A percentile compares a stretch with the other conserved stretches of the same genome.
Conservation (phyloP, 2,888 invertebrate species). For the Monochamus alternatus region DNA sequence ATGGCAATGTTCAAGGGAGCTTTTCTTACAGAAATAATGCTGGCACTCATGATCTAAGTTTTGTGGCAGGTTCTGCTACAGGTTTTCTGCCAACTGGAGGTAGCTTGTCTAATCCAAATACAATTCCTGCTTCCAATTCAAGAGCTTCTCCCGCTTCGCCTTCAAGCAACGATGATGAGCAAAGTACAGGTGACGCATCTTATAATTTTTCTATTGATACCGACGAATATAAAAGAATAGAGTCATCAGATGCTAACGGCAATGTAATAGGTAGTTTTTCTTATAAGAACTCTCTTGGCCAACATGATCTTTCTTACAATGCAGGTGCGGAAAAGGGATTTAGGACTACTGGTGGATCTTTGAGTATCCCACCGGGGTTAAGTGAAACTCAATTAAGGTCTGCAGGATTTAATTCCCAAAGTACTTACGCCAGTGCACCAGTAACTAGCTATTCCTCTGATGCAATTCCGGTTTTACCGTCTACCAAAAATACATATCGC, state of each 20-base stretch:
- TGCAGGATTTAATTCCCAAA: slow-evolving; percentile 4
- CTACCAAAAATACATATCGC: slow-evolving; percentile 6
- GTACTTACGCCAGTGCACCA: neutral
- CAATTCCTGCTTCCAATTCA: neutral
- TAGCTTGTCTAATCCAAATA: slow-evolving; percentile 59
- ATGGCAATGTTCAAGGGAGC: slow-evolving; percentile 59
- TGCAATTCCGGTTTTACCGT: neutral
- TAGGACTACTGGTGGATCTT: slow-evolving; percentile 64
- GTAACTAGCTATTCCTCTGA: neutral
- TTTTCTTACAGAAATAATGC: slow-evolving; percentile 57
- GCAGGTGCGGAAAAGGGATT: slow-evolving; percentile 53
- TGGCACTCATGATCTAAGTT: slow-evolving; percentile 57
- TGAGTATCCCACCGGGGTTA: slow-evolving; percentile 57
- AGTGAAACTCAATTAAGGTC: slow-evolving; percentile 41
- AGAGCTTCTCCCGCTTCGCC: neutral
- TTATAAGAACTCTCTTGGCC: slow-evolving; percentile 51
- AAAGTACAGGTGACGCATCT: slow-evolving; percentile 57
- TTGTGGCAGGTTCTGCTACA: slow-evolving; percentile 55
- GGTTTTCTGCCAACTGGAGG: slow-evolving; percentile 66
- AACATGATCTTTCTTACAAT: slow-evolving; percentile 53
- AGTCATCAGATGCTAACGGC: slow-evolving; percentile 55
- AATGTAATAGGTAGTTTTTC: slow-evolving; percentile 58
- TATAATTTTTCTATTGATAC: slow-evolving; percentile 58
- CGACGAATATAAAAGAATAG: slow-evolving; percentile 54
- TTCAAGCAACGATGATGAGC: neutral